phyloP scores from a whole-genome alignment of 2,113 vertebrate species.

The Perccottus glenii region DNA sequence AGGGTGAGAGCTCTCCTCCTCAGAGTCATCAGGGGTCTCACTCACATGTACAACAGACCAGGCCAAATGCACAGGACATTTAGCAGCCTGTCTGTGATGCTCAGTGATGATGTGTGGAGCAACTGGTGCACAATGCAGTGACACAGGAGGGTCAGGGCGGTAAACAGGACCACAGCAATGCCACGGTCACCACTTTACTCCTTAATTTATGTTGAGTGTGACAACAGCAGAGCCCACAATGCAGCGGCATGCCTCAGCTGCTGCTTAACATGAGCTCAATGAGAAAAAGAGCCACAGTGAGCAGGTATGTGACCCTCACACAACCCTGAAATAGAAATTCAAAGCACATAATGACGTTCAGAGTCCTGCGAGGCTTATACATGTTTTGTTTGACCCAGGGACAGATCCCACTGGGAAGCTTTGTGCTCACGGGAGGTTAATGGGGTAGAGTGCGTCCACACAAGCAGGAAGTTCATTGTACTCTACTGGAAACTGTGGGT shows the following conservation, averaged over 20 bases:
- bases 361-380: no score
- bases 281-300: slow-evolving; percentile 23
- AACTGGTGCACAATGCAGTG: slow-evolving; percentile 64
- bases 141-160: slow-evolving; percentile 58
- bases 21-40: neutral
- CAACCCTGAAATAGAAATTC: slow-evolving; percentile 53
- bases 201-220: slow-evolving; percentile 74
- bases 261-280: slow-evolving; percentile 58
- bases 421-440: no score
- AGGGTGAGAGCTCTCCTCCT: no score
- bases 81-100: slow-evolving; percentile 8
- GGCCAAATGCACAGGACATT: neutral
- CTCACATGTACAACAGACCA: neutral
- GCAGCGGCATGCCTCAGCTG: slow-evolving; percentile 38
- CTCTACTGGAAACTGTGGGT: no score
- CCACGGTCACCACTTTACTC: slow-evolving; percentile 64
- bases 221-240: slow-evolving; percentile 64
- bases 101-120: slow-evolving; percentile 53
- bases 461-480: no score
- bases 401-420: no score
- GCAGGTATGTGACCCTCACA: slow-evolving; percentile 59
- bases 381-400: no score
- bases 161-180: slow-evolving; percentile 76
- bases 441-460: no score
- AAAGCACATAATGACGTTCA: neutral